Percentiles rank a stretch among this genome's conserved stretches.
Evolutionary conservation across 2,797 vertebrate genomes (phyloP).

Genomic region (Crocidura indochinensis): DNA sequence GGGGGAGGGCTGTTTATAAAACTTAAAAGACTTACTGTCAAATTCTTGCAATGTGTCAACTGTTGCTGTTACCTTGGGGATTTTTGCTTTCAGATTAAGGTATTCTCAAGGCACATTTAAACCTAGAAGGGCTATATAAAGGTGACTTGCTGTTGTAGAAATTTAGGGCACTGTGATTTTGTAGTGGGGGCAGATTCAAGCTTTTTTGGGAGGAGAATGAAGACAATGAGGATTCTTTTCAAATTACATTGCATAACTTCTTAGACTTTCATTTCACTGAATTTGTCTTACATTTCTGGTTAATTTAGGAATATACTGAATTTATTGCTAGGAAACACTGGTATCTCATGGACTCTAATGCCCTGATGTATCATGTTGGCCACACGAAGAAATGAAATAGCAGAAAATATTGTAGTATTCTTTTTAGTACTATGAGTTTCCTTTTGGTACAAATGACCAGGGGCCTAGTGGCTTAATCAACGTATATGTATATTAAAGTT

Average conservation of each 20-base stretch:
- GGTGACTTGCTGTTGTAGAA: neutral
- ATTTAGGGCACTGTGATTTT: slow-evolving; percentile 28
- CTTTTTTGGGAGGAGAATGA: neutral
- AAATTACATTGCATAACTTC: slow-evolving; percentile 29
- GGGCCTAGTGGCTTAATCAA: slow-evolving; percentile 16
- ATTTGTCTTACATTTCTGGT: slow-evolving; percentile 29
- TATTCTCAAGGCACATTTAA: neutral
- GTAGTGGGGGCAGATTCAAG: neutral
- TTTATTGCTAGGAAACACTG: slow-evolving; percentile 39
- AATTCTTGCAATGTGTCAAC: slow-evolving; percentile 23
- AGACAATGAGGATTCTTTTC: slow-evolving; percentile 30
- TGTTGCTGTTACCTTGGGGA: slow-evolving; percentile 45
- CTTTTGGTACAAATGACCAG: slow-evolving; percentile 22
- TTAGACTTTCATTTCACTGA: slow-evolving; percentile 43
- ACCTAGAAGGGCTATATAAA: neutral
- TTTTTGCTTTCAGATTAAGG: slow-evolving; percentile 28
- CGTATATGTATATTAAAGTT: slow-evolving; percentile 20
- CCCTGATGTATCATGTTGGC: neutral
- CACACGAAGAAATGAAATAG: neutral
- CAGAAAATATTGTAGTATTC: neutral
- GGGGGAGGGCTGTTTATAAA: neutral
- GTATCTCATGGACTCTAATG: slow-evolving; percentile 3
- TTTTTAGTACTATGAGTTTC: slow-evolving; percentile 40
- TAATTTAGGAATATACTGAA: slow-evolving; percentile 28
- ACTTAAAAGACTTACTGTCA: slow-evolving; percentile 23